Evolutionary conservation across 2,888 invertebrate genomes (phyloP).

Genomic region (Heliconius charithonia): DNA sequence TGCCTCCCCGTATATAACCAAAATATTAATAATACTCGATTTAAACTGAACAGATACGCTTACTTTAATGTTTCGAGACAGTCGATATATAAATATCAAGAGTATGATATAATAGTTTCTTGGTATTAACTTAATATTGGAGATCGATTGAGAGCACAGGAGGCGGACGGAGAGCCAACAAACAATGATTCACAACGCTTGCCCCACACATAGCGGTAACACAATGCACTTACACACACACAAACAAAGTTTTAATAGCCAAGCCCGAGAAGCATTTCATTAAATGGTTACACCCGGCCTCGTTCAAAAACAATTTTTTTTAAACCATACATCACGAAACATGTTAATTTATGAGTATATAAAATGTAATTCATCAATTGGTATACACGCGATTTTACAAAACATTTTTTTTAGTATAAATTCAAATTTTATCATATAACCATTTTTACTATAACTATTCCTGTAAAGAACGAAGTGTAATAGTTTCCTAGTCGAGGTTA

Average conservation of each 20-base stretch:
- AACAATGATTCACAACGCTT: slow-evolving; percentile 58
- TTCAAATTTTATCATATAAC: neutral
- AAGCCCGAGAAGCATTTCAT: slow-evolving; percentile 46
- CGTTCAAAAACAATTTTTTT: slow-evolving; percentile 50
- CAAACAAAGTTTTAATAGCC: slow-evolving; percentile 44
- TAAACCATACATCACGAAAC: slow-evolving; percentile 40
- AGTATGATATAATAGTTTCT: neutral
- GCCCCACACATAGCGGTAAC: slow-evolving; percentile 43
- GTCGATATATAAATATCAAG: neutral
- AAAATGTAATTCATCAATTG: neutral
- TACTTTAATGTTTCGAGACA: neutral
- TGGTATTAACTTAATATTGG: slow-evolving; percentile 42
- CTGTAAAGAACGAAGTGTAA: slow-evolving; percentile 60
- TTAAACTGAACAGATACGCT: neutral
- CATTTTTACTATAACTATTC: slow-evolving; percentile 48
- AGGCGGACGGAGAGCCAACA: slow-evolving; percentile 54
- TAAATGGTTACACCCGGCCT: slow-evolving; percentile 49
- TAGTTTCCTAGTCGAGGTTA: slow-evolving; percentile 56
- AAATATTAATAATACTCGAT: neutral
- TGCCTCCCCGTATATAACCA: neutral
- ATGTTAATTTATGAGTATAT: neutral
- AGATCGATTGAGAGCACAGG: slow-evolving; percentile 56
- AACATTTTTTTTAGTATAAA: neutral
- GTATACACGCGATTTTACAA: neutral
- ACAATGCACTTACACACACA: slow-evolving; percentile 41